Conservation (phyloP, 2,113 vertebrate genomes). For the Tretioscincus oriximinensis region DNA sequence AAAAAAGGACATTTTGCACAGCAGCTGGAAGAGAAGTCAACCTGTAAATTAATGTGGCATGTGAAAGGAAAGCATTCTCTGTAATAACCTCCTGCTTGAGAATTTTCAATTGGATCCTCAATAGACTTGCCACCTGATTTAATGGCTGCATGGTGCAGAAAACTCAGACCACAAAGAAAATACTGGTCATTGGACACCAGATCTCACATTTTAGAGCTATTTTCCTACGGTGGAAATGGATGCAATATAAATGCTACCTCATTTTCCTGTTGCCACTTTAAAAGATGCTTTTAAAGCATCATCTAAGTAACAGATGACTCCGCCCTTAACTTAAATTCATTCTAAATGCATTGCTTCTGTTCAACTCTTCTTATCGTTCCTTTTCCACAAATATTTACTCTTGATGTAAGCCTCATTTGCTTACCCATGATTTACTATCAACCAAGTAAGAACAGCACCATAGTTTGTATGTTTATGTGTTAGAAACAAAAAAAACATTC, state of each 20-base stretch:
- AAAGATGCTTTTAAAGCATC: not conserved
- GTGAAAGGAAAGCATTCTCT: constrained; percentile 8
- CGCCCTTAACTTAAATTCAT: not conserved
- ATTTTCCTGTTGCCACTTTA: not conserved
- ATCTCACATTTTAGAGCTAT: too few relatives aligned
- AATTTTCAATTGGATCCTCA: constrained; percentile 14
- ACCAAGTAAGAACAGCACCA: not conserved
- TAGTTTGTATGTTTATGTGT: not conserved
- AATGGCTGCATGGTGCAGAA: constrained; percentile 10
- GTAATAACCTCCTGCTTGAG: not conserved
- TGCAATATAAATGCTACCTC: too few relatives aligned
- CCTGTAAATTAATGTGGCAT: not conserved
- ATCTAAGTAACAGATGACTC: not conserved
- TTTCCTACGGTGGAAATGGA: too few relatives aligned
- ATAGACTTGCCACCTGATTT: not conserved
- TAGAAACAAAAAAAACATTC: too few relatives aligned
- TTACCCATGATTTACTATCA: not conserved
- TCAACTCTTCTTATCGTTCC: not conserved
- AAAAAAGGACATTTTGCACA: constrained; percentile 15
- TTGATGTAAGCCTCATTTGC: not conserved
- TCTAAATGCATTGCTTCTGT: not conserved
- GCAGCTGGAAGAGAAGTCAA: constrained; percentile 6
- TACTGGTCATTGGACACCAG: too few relatives aligned
- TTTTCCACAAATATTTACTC: not conserved
- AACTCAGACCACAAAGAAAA: not conserved